Percentiles rank a stretch among this genome's conserved stretches.
Evolutionary conservation across 2,888 invertebrate genomes (phyloP).

Genomic region (Coenonympha glycerion): DNA sequence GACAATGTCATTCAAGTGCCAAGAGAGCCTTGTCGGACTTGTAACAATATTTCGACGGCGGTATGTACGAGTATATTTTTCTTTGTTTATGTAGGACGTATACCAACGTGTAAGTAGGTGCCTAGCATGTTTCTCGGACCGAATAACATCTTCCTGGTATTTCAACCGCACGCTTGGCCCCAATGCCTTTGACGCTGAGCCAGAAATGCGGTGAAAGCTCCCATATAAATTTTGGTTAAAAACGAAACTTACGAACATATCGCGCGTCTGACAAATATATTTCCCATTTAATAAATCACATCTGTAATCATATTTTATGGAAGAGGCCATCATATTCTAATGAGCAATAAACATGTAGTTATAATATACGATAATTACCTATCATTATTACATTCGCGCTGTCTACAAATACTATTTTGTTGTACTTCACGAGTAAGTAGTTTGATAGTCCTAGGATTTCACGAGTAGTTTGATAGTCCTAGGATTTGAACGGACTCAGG

Average conservation of each 20-base stretch:
- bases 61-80: too few relatives aligned
- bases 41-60: too few relatives aligned
- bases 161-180: conserved; percentile 38
- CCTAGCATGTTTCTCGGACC: too few relatives aligned
- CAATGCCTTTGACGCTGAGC: conserved; percentile 61
- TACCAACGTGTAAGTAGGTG: background rate
- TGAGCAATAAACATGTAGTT: background rate
- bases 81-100: too few relatives aligned
- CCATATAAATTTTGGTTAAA: conserved; percentile 32
- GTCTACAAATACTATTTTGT: too few relatives aligned
- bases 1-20: too few relatives aligned
- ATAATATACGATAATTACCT: background rate
- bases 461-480: too few relatives aligned
- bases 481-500: too few relatives aligned
- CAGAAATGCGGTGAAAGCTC: conserved; percentile 65
- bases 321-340: background rate
- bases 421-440: too few relatives aligned
- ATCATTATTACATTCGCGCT: too few relatives aligned
- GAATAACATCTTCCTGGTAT: conserved; percentile 55
- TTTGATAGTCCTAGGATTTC: too few relatives aligned
- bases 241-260: conserved; percentile 35
- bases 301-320: conserved; percentile 1
- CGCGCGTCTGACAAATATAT: conserved; percentile 43
- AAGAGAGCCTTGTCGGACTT: too few relatives aligned
- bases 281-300: conserved; percentile 45